These are phyloP conservation scores for Bufo gargarizans DNA, from an alignment of 2,113 vertebrate species.

Conservation along the genomic window DNA sequence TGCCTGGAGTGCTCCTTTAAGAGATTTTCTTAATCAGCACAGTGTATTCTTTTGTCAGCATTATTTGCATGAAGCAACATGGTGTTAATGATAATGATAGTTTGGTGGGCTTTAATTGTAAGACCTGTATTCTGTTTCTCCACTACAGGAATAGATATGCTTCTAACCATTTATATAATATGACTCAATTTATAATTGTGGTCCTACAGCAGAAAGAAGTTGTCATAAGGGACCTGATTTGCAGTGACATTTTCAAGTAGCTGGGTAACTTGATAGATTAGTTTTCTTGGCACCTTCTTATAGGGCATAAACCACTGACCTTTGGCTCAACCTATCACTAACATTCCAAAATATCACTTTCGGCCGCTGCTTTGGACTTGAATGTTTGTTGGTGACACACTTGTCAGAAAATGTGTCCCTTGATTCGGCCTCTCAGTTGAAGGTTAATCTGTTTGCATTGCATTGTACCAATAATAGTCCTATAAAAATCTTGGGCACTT, in stretches of 20 bases:
- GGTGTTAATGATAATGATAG: neutral
- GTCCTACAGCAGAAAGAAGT: neutral
- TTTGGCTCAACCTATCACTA: slow-evolving; percentile 51
- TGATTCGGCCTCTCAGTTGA: slow-evolving; percentile 30
- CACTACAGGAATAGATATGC: neutral
- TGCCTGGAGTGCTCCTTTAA: too few species aligned
- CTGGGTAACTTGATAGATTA: slow-evolving; percentile 35
- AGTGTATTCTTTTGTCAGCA: neutral
- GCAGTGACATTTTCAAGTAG: slow-evolving; percentile 36
- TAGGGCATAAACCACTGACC: slow-evolving; percentile 52
- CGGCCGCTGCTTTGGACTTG: slow-evolving; percentile 29
- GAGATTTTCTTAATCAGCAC: neutral
- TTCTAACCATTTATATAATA: neutral
- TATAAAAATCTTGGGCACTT: slow-evolving; percentile 46
- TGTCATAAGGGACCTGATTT: slow-evolving; percentile 12
- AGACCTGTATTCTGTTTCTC: neutral
- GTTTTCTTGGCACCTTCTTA: slow-evolving; percentile 51
- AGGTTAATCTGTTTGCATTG: slow-evolving; percentile 56
- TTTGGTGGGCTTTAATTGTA: neutral
- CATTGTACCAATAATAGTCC: slow-evolving; percentile 57
- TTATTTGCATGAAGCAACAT: too few species aligned
- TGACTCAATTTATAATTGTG: neutral
- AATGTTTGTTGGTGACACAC: slow-evolving; percentile 52
- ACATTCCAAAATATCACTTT: slow-evolving; percentile 57
- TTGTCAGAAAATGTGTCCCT: slow-evolving; percentile 53